Evolutionary conservation across 2,888 invertebrate species (phyloP).

Genomic region (Poecilus cupreus): DNA sequence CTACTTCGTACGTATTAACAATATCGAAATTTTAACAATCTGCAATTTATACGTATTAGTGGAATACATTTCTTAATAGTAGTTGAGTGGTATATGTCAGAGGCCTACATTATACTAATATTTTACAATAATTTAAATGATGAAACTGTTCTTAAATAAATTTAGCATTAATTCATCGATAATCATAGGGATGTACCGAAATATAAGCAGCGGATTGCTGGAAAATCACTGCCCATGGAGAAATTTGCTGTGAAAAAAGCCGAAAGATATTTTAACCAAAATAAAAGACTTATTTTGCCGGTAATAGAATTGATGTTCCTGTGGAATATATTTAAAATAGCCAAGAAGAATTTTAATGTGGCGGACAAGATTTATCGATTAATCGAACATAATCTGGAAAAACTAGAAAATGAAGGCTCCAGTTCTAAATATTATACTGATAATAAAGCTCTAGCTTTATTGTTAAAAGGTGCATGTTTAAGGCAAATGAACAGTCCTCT

Average conservation of each 20-base stretch:
- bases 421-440: slow-evolving; percentile 78
- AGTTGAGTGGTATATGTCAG: too few relatives aligned
- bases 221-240: slow-evolving; percentile 97
- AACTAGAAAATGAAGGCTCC: slow-evolving; percentile 67
- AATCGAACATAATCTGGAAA: slow-evolving; percentile 74
- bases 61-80: too few relatives aligned
- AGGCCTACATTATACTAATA: too few relatives aligned
- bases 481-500: slow-evolving; percentile 85
- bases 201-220: slow-evolving; percentile 92
- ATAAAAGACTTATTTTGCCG: slow-evolving; percentile 84
- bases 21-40: too few relatives aligned
- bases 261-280: slow-evolving; percentile 85
- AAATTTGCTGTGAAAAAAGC: slow-evolving; percentile 95
- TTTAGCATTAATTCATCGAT: background rate
- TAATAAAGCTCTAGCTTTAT: slow-evolving; percentile 83
- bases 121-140: too few relatives aligned
- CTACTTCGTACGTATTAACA: too few relatives aligned
- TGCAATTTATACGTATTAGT: too few relatives aligned
- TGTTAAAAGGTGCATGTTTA: slow-evolving; percentile 89
- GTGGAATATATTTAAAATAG: slow-evolving; percentile 93
- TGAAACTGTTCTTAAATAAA: too few relatives aligned
- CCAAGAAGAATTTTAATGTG: slow-evolving; percentile 81
- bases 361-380: slow-evolving; percentile 79
- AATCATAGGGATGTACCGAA: slow-evolving; percentile 83
- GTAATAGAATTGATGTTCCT: slow-evolving; percentile 91